phyloP scores from a whole-genome alignment of 2,888 invertebrate species.

The Ormyrus rosae region DNA sequence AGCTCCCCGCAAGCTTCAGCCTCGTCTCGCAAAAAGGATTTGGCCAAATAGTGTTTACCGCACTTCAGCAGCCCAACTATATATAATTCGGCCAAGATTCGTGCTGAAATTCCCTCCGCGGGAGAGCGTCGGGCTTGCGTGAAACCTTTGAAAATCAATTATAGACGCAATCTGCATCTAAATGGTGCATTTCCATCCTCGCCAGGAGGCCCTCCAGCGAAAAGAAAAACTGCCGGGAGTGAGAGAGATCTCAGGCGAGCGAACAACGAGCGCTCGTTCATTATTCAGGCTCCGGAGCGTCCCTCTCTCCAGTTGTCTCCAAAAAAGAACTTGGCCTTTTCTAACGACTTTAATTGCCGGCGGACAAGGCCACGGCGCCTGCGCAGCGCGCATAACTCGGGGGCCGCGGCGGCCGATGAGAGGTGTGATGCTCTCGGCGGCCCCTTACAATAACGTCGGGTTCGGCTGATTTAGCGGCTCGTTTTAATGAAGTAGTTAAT shows the following conservation, averaged over 20 bases:
- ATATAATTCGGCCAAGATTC: too few species aligned
- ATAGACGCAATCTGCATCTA: conserved; percentile 11
- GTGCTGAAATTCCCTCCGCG: too few species aligned
- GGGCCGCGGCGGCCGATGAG: not conserved
- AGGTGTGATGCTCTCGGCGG: not conserved
- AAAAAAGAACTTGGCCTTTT: not conserved
- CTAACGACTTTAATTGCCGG: conserved; percentile 34
- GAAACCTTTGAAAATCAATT: conserved; percentile 9
- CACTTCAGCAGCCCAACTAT: too few species aligned
- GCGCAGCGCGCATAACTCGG: not conserved
- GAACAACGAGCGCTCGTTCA: not conserved
- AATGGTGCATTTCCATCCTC: conserved; percentile 6
- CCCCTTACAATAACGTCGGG: conserved; percentile 39
- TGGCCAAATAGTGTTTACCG: too few species aligned
- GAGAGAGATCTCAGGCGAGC: too few species aligned
- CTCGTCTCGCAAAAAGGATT: too few species aligned
- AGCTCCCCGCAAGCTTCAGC: too few species aligned
- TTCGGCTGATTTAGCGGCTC: conserved; percentile 46
- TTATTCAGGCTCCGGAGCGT: conserved; percentile 13
- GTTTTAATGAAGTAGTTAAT: conserved; percentile 53
- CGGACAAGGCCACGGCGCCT: conserved; percentile 12
- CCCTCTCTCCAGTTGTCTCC: not conserved
- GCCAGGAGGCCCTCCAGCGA: too few species aligned
- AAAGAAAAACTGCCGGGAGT: too few species aligned
- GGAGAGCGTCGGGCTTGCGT: too few species aligned